Base-by-base conservation (phyloP, 2,888 invertebrate genomes). In the Cosmorhoe ocellata region DNA sequence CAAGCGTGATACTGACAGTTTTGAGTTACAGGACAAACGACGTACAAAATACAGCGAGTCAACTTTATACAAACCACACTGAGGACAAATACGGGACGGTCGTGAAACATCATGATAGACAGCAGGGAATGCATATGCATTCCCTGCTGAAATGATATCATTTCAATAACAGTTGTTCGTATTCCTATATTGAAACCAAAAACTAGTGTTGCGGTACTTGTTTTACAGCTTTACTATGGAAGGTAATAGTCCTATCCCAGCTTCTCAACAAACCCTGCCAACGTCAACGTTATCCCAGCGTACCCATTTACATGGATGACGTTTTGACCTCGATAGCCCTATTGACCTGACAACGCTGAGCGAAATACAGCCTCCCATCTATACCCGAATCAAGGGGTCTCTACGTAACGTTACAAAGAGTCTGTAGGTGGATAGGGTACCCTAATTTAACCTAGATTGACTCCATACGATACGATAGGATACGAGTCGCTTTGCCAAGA, bases 1-100 rank as follows among this genome's bases (percentile, higher is more conserved):
- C 56, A 49, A 46, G 56, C 58, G 52, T 62, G 64, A 48, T 52
- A 44, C 58, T 62, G 64, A 60, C 64, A 64, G 53, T 69, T 80
- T 71, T 76, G 77, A 74, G 69, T 74, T 69, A 76, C 73, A 58
- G 63, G 61, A 65, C 59, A 36, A 30, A 24, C 41, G 37, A 18
- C 14, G 44, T 27, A 26, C 31, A 40, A 31, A 27, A 45, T 31
- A 45, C 45, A 51, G 51, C 18, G 40, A 26, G 11, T 24, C 39
- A 40, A 44, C 34, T 40, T 28, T 22, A 39, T 26, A 39, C 33
- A 36, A 13, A 34, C 11, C 4, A 18, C 12, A 28, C 40, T 24
- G 31, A n/a, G 14, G 13, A 4, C 1, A 30, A n/a, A 3, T 12
- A 32, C 31, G 8, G 13, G 31, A 13, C 31, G 8, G 12, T 1